Conservation (phyloP, 2,888 invertebrate genomes). For the Amiota communis region DNA sequence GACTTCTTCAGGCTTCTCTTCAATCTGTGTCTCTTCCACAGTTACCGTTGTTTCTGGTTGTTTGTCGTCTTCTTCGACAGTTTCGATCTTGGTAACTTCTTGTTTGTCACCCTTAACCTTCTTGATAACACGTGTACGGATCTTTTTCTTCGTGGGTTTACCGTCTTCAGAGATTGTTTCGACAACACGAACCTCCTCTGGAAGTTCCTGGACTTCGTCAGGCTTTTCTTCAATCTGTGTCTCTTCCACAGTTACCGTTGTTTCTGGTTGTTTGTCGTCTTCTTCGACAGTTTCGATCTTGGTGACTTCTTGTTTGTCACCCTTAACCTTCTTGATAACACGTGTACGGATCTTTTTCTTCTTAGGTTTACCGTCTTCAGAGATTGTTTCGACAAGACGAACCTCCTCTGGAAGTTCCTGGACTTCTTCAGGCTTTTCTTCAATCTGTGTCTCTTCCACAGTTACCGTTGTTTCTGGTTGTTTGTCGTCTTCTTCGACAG, state of each 20-base stretch:
- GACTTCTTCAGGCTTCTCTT: slow-evolving; percentile 27
- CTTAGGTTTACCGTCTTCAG: slow-evolving; percentile 45
- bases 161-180: slow-evolving; percentile 35
- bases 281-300: slow-evolving; percentile 62
- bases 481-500: slow-evolving; percentile 57
- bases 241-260: slow-evolving; percentile 52
- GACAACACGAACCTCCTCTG: slow-evolving; percentile 31
- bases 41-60: slow-evolving; percentile 32
- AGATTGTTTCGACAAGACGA: slow-evolving; percentile 69
- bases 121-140: slow-evolving; percentile 35
- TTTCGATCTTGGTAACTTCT: slow-evolving; percentile 35
- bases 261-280: slow-evolving; percentile 70
- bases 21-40: slow-evolving; percentile 31
- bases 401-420: slow-evolving; percentile 50
- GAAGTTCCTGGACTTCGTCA: slow-evolving; percentile 41
- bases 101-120: slow-evolving; percentile 35
- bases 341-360: slow-evolving; percentile 64
- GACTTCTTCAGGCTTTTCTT: slow-evolving; percentile 39
- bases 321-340: slow-evolving; percentile 68
- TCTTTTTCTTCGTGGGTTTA: slow-evolving; percentile 31
- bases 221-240: no score
- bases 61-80: slow-evolving; percentile 36
- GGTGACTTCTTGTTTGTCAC: slow-evolving; percentile 65
- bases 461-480: slow-evolving; percentile 56
- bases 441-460: slow-evolving; percentile 37